Evolutionary conservation across 2,113 vertebrate species (phyloP).

Genomic region (Bufo gargarizans): DNA sequence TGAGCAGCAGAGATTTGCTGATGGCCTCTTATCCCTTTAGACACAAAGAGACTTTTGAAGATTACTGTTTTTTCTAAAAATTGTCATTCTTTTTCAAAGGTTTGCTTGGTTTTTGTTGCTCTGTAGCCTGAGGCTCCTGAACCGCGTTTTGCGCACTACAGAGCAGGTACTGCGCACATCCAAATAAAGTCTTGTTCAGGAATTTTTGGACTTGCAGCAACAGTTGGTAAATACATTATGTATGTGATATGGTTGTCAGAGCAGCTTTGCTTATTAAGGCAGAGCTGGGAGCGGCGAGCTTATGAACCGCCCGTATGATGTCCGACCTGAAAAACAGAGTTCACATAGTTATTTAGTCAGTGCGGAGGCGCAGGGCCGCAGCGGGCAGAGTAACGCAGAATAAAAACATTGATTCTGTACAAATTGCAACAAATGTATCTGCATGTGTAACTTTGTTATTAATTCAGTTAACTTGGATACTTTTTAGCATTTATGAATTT

Average conservation of each 20-base stretch:
- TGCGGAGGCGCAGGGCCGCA: neutral
- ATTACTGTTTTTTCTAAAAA: slow-evolving; percentile 57
- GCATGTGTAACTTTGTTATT: neutral
- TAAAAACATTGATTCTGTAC: neutral
- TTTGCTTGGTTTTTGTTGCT: slow-evolving; percentile 47
- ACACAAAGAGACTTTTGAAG: slow-evolving; percentile 58
- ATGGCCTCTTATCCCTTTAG: slow-evolving; percentile 52
- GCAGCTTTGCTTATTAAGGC: neutral
- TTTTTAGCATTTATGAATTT: too few relatives aligned
- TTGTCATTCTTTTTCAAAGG: slow-evolving; percentile 61
- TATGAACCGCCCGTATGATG: neutral
- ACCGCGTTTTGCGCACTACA: slow-evolving; percentile 63
- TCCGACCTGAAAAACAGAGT: neutral
- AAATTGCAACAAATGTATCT: neutral
- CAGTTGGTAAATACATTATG: slow-evolving; percentile 28
- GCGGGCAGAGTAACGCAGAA: neutral
- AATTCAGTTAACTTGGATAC: neutral
- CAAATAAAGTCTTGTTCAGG: neutral
- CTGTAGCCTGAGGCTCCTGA: slow-evolving; percentile 60
- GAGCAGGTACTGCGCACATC: slow-evolving; percentile 58
- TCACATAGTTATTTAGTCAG: neutral
- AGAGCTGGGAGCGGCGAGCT: neutral
- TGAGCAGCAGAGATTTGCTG: slow-evolving; percentile 38
- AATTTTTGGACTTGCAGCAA: neutral
- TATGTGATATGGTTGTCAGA: slow-evolving; percentile 1